phyloP scores from a whole-genome alignment of 2,797 vertebrate species.

The Pygocentrus nattereri region DNA sequence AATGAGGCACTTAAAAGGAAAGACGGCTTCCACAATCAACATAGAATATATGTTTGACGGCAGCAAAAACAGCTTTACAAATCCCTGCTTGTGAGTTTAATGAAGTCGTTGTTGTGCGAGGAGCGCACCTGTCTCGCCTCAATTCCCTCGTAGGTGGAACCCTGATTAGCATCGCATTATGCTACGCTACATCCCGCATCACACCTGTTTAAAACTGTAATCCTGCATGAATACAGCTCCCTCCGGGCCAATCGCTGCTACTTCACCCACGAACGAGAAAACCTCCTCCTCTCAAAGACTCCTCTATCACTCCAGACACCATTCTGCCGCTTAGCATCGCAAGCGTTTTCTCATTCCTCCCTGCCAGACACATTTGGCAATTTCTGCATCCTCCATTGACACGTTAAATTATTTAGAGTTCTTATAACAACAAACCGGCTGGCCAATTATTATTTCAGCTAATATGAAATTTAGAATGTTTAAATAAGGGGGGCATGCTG shows the following conservation, averaged over 20 bases:
- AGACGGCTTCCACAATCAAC: neutral
- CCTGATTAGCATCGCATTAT: slow-evolving; percentile 28
- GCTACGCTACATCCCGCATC: neutral
- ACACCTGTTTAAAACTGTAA: slow-evolving; percentile 28
- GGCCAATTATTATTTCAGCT: slow-evolving; percentile 55
- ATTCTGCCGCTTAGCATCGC: neutral
- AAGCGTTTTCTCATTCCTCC: slow-evolving; percentile 22
- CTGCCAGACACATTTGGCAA: slow-evolving; percentile 41
- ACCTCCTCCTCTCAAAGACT: slow-evolving; percentile 13
- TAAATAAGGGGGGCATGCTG: slow-evolving; percentile 43
- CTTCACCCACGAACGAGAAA: slow-evolving; percentile 1
- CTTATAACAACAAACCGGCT: slow-evolving; percentile 55
- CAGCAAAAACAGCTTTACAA: slow-evolving; percentile 1
- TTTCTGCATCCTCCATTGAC: slow-evolving; percentile 55
- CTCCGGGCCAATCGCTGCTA: neutral
- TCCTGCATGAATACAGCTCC: slow-evolving; percentile 16
- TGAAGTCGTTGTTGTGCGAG: neutral
- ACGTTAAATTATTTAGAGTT: slow-evolving; percentile 57
- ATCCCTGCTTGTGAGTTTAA: slow-evolving; percentile 13
- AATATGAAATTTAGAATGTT: slow-evolving; percentile 51
- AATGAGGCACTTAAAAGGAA: slow-evolving; percentile 4
- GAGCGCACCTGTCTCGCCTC: slow-evolving; percentile 6
- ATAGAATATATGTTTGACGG: neutral
- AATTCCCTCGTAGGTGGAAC: slow-evolving; percentile 24
- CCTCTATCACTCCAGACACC: slow-evolving; percentile 14